Percentiles rank a stretch among this genome's conserved stretches.
Evolutionary conservation across 2,797 vertebrate genomes (phyloP).

Genomic region (Dendrocincla fuliginosa): DNA sequence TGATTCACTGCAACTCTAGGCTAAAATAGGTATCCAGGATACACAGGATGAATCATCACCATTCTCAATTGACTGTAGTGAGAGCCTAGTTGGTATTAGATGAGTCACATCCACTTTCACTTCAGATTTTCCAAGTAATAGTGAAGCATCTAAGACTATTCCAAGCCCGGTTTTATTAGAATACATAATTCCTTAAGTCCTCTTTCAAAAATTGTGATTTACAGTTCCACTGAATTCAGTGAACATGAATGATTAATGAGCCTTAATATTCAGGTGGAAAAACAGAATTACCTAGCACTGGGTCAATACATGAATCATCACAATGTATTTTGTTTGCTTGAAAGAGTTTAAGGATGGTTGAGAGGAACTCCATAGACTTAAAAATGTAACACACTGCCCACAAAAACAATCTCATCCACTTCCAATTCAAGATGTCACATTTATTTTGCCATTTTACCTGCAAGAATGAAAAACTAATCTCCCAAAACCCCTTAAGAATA

Average conservation of each 20-base stretch:
- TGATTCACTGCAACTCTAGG: not conserved
- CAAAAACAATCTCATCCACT: not conserved
- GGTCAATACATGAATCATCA: not conserved
- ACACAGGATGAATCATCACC: not conserved
- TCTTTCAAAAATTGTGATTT: not conserved
- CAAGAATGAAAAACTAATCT: not conserved
- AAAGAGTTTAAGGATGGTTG: not conserved
- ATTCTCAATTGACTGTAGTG: not conserved
- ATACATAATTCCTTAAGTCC: not conserved
- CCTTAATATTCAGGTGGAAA: not conserved
- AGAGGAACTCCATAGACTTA: not conserved
- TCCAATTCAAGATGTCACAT: not conserved
- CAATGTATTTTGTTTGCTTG: not conserved
- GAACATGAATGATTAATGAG: not conserved
- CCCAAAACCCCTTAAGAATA: not conserved
- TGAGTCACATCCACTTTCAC: not conserved
- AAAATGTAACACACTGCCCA: not conserved
- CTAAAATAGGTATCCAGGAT: not conserved
- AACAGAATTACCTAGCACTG: not conserved
- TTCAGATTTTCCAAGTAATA: not conserved
- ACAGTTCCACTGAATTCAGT: not conserved
- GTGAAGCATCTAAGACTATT: not conserved
- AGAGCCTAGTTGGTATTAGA: rapidly evolving
- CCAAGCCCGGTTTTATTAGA: not conserved
- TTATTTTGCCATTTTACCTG: conserved; percentile 18